Evolutionary conservation across 2,888 invertebrate species (phyloP).

Genomic region (Lucinisca nassula): DNA sequence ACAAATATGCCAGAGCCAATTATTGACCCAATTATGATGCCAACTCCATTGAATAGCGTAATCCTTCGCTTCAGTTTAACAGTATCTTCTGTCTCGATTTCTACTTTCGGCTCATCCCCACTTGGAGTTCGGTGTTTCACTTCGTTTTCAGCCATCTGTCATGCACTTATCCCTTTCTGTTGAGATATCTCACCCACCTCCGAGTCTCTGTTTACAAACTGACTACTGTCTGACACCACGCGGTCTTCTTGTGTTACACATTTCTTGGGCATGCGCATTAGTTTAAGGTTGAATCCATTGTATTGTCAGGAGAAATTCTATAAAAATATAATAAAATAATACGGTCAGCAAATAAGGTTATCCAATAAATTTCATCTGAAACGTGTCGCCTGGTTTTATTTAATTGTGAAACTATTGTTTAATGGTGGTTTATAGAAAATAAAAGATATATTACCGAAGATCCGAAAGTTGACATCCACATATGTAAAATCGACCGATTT

Average conservation of each 20-base stretch:
- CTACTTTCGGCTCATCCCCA: slow-evolving; percentile 7
- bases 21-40: slow-evolving; percentile 97
- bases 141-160: background rate
- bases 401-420: background rate
- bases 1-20: slow-evolving; percentile 99
- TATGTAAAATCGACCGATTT: background rate
- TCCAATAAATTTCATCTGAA: background rate
- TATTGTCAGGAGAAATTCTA: background rate
- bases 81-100: slow-evolving; percentile 53
- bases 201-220: background rate
- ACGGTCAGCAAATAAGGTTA: background rate
- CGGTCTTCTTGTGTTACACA: background rate
- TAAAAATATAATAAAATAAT: background rate
- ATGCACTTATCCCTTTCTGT: background rate
- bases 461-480: background rate
- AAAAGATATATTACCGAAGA: background rate
- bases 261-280: background rate
- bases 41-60: slow-evolving; percentile 95
- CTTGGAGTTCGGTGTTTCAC: background rate
- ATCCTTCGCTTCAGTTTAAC: slow-evolving; percentile 94
- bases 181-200: background rate
- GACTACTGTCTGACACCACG: background rate
- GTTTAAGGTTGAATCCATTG: background rate
- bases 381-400: background rate
- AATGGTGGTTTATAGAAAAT: too few species aligned